These are phyloP conservation scores for Campaea margaritaria DNA, from an alignment of 2,888 invertebrate species.

Conservation along the genomic window DNA sequence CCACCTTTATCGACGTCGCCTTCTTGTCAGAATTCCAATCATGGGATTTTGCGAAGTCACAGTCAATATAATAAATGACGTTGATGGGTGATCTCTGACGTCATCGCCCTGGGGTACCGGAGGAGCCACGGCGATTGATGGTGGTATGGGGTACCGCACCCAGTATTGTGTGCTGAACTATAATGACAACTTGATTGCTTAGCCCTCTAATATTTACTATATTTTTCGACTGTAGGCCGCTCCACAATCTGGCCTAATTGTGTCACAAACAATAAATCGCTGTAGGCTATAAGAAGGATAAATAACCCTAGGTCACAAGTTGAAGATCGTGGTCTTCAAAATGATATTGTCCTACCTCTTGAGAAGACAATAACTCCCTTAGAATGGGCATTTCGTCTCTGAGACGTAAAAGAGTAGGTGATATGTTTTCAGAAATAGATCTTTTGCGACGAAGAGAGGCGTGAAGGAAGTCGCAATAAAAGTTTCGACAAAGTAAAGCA, in stretches of 20 bases:
- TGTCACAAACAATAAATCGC: too few relatives aligned
- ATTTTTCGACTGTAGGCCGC: slow-evolving; percentile 42
- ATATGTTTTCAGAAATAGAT: slow-evolving; percentile 36
- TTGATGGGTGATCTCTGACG: slow-evolving; percentile 36
- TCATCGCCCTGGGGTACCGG: slow-evolving; percentile 34
- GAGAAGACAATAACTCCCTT: slow-evolving; percentile 16
- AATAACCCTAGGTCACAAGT: slow-evolving; percentile 19
- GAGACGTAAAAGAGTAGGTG: slow-evolving; percentile 14
- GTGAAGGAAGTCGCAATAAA: slow-evolving; percentile 26
- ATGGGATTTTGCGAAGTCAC: slow-evolving; percentile 34
- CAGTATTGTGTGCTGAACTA: slow-evolving; percentile 37
- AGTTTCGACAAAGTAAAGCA: slow-evolving; percentile 31
- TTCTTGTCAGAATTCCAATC: slow-evolving; percentile 17
- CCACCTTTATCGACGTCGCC: background rate
- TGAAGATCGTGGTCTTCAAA: slow-evolving; percentile 26
- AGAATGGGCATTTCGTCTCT: slow-evolving; percentile 1
- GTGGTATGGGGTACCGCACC: slow-evolving; percentile 36
- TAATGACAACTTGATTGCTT: slow-evolving; percentile 48
- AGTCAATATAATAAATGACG: slow-evolving; percentile 33
- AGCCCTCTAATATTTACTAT: slow-evolving; percentile 48
- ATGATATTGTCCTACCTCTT: slow-evolving; percentile 30
- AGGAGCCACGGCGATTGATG: slow-evolving; percentile 15
- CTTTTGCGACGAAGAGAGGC: slow-evolving; percentile 5
- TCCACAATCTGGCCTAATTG: slow-evolving; percentile 7
- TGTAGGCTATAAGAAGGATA: too few relatives aligned